A percentile compares a stretch with the other conserved stretches of the same genome.
These are phyloP conservation scores for Epinephelus malabaricus DNA, from an alignment of 2,797 vertebrate genomes.

Conservation along the genomic window DNA sequence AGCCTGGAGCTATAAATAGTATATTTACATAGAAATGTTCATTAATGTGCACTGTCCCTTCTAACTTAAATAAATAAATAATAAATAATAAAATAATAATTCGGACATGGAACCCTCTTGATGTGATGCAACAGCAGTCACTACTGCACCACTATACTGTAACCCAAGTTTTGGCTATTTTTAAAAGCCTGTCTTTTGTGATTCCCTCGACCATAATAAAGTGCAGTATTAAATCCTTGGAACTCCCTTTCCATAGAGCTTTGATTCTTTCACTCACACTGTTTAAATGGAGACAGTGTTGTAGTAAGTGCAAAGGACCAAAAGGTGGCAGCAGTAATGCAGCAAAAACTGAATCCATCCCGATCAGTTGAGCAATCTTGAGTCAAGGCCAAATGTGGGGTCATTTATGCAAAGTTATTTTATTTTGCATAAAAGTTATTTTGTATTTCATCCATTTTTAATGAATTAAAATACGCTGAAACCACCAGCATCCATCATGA, in stretches of 20 bases:
- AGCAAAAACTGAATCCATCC: not conserved
- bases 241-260: not conserved
- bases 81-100: too few species aligned
- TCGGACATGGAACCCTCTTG: too few species aligned
- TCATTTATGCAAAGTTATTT: not conserved
- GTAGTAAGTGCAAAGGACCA: constrained; percentile 40
- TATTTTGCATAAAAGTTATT: not conserved
- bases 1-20: too few species aligned
- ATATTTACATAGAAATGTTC: too few species aligned
- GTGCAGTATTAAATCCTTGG: not conserved
- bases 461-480: not conserved
- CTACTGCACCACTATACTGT: too few species aligned
- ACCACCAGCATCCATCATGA: not conserved
- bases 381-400: not conserved
- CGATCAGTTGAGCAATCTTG: too few species aligned
- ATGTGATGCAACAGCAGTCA: too few species aligned
- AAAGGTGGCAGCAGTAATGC: constrained; percentile 53
- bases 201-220: not conserved
- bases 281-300: not conserved
- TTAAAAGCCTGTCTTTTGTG: not conserved
- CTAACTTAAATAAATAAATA: too few species aligned
- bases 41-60: too few species aligned
- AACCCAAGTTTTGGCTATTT: too few species aligned
- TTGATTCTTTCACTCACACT: too few species aligned
- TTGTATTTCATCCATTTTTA: not conserved